Percentiles rank a stretch among this genome's conserved stretches.
Evolutionary conservation across 2,113 vertebrate species (phyloP).

Genomic region (Arvicanthis niloticus): DNA sequence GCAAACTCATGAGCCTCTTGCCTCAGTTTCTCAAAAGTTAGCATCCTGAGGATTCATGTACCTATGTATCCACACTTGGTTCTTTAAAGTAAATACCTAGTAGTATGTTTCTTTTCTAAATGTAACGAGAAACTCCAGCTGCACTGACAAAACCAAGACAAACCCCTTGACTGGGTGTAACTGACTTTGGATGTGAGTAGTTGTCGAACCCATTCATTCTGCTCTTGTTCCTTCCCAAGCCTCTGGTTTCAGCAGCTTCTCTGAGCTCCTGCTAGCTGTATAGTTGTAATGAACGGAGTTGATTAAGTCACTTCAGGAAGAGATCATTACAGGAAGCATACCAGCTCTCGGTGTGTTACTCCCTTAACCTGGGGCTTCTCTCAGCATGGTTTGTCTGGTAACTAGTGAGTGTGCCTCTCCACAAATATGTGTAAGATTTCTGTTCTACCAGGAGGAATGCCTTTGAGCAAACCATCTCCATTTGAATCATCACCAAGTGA

Average conservation of each 20-base stretch:
- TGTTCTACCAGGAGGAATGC: background rate
- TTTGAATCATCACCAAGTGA: background rate
- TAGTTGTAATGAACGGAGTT: background rate
- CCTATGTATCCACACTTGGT: background rate
- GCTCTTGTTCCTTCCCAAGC: background rate
- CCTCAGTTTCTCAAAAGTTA: background rate
- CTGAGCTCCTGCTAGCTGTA: background rate
- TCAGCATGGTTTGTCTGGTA: conserved; percentile 36
- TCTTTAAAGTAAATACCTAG: conserved; percentile 22
- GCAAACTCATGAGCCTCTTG: too few species aligned
- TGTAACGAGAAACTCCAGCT: background rate
- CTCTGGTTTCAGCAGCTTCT: background rate
- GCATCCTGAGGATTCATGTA: too few species aligned
- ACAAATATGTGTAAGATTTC: background rate
- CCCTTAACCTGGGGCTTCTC: background rate
- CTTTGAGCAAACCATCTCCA: background rate
- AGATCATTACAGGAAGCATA: background rate
- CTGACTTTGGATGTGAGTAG: background rate
- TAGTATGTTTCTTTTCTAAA: background rate
- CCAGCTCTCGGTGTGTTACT: background rate
- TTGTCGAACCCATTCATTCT: background rate
- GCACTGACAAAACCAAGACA: conserved; percentile 4
- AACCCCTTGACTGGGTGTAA: conserved; percentile 15
- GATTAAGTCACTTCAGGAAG: background rate
- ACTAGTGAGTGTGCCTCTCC: background rate